Evolutionary conservation across 2,113 vertebrate genomes (phyloP).

Genomic region (Choloepus hoffmanni): DNA sequence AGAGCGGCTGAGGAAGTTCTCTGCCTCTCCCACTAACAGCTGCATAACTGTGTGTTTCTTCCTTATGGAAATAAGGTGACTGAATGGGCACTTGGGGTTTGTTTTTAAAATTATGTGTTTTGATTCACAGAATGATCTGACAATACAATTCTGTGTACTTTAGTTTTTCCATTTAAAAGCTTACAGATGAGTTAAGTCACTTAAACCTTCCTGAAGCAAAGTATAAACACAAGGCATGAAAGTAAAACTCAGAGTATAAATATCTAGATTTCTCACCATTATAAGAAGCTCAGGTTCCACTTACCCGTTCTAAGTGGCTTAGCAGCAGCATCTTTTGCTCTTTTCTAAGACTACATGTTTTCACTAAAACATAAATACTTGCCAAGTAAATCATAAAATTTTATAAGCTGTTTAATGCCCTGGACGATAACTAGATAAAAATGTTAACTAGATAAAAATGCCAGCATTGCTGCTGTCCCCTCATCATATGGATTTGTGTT

Average conservation of each 20-base stretch:
- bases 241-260: background rate
- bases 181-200: background rate
- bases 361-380: slow-evolving; percentile 2
- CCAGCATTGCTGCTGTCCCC: background rate
- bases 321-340: background rate
- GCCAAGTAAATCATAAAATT: background rate
- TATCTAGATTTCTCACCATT: background rate
- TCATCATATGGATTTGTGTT: background rate
- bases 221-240: background rate
- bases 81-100: background rate
- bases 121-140: background rate
- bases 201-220: background rate
- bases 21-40: background rate
- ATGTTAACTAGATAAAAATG: background rate
- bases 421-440: background rate
- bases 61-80: background rate
- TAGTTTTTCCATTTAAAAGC: slow-evolving; percentile 24
- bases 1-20: background rate
- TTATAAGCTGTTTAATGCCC: background rate
- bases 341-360: slow-evolving; percentile 28
- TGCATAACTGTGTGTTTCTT: background rate
- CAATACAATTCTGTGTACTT: background rate
- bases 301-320: background rate
- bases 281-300: background rate
- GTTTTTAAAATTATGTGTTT: slow-evolving; percentile 45